phyloP scores from a whole-genome alignment of 2,113 vertebrate species.

The Peromyscus maniculatus region DNA sequence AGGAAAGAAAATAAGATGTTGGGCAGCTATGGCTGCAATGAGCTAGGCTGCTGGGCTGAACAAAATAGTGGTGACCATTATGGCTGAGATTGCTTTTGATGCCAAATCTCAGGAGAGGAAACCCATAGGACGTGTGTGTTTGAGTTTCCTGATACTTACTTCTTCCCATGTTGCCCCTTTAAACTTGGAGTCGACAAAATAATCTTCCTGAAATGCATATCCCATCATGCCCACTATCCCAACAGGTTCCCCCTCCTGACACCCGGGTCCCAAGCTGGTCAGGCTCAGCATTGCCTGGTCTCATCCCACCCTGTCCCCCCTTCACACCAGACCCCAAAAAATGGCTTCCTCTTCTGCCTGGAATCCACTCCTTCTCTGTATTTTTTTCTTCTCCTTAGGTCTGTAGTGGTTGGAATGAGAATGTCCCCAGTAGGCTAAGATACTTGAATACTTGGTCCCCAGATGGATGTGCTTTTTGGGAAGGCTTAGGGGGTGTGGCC shows the following conservation, averaged over 20 bases:
- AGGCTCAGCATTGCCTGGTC: not conserved
- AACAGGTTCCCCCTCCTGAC: not conserved
- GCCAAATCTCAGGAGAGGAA: not conserved
- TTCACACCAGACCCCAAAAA: not conserved
- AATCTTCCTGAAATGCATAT: not conserved
- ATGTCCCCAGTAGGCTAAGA: not conserved
- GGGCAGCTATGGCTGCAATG: not conserved
- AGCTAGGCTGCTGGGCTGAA: not conserved
- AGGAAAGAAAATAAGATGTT: not conserved
- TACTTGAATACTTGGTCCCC: not conserved
- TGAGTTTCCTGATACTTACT: not conserved
- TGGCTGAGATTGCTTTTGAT: not conserved
- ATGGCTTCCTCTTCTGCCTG: not conserved
- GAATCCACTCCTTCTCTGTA: not conserved
- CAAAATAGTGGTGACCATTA: not conserved
- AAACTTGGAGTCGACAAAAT: not conserved
- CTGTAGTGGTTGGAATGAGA: not conserved
- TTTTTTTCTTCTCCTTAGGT: not conserved
- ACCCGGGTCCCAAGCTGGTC: fast-evolving
- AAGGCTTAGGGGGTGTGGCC: not conserved
- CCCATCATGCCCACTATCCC: not conserved
- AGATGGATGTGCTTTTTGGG: not conserved
- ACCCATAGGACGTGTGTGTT: not conserved
- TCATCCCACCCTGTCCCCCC: too few species aligned
- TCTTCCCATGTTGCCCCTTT: not conserved